Percentiles rank a stretch among this genome's conserved stretches.
Conservation (phyloP, 2,113 vertebrate species). For the Narcine bancroftii region DNA sequence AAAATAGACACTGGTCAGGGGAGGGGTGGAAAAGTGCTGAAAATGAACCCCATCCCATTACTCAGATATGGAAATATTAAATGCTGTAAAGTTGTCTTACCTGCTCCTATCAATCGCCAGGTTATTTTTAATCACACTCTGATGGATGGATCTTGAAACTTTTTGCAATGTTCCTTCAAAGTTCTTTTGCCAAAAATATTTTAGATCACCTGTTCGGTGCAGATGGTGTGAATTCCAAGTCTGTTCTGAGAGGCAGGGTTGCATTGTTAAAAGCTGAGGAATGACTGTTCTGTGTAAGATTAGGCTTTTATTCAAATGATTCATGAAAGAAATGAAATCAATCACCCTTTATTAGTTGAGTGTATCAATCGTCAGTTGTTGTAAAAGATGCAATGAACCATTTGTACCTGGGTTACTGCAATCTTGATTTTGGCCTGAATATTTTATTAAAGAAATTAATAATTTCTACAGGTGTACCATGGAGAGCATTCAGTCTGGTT, state of each 20-base stretch:
- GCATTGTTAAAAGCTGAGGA: background rate
- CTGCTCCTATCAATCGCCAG: background rate
- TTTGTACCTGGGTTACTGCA: no score
- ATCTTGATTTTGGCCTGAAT: no score
- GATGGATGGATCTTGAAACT: background rate
- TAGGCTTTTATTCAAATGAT: background rate
- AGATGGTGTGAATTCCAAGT: background rate
- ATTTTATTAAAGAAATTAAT: no score
- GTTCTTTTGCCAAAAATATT: background rate
- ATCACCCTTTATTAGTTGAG: no score
- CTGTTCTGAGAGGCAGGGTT: background rate
- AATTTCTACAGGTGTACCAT: no score
- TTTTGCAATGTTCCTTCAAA: background rate
- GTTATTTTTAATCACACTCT: background rate
- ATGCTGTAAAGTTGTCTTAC: background rate
- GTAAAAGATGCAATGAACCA: no score
- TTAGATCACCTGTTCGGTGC: background rate
- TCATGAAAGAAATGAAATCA: no score
- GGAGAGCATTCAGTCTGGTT: no score
- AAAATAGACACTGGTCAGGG: no score
- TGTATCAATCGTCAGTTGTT: no score
- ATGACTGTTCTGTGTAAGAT: background rate
- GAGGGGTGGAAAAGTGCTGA: background rate
- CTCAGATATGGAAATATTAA: background rate
- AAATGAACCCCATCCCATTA: no score